Base-by-base conservation (phyloP, 2,113 vertebrate genomes). In the Plestiodon gilberti region DNA sequence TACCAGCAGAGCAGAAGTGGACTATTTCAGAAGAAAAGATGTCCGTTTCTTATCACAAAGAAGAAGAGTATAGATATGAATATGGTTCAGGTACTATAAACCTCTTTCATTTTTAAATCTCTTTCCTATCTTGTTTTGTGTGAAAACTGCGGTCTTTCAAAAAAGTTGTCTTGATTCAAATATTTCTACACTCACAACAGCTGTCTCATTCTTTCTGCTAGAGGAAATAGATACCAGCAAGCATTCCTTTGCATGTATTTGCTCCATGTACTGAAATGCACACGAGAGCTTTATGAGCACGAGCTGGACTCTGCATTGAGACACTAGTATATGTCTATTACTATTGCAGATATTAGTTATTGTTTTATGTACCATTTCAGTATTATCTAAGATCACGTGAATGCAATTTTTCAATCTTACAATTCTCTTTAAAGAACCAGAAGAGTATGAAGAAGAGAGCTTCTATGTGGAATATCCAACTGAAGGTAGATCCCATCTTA, bases 1-100 rank as follows among this genome's bases (percentile, higher is more conserved):
- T 97, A 91, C 96, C 96, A 14, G 94, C 95, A 48, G 96, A 97
- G 90, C 94, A 96, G 89, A 96, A 95, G 89, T 96, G 97, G 96
- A 95, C 96, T 91, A 77, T 96, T 95, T 96, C 96, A 90, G 96
- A 97, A 96, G 96, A 97, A 94, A 96, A 97, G 94, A 94, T 96
- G 94, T 96, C 97, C 79, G 93, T 97, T 95, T 96, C 96, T 90
- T 95, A 96, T 89, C 96, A 96, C 78, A 95, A 91, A 90, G 96
- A 97, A 93, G 96, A 97, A 87, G 96, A 97, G 52, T 96, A 97
- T 89, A 94, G 95, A 90, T 95, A 95, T 90, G 94, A 95, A 90
- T 95, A 95, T 90, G 94, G 96, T 87, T 94, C 97, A 97, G 97
- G 97, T 97, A 97, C 89, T 91, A 90, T 86, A 84, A 93, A 87